A percentile compares a stretch with the other conserved stretches of the same genome.
Conservation (phyloP, 2,113 vertebrate genomes). For the Otis tarda region DNA sequence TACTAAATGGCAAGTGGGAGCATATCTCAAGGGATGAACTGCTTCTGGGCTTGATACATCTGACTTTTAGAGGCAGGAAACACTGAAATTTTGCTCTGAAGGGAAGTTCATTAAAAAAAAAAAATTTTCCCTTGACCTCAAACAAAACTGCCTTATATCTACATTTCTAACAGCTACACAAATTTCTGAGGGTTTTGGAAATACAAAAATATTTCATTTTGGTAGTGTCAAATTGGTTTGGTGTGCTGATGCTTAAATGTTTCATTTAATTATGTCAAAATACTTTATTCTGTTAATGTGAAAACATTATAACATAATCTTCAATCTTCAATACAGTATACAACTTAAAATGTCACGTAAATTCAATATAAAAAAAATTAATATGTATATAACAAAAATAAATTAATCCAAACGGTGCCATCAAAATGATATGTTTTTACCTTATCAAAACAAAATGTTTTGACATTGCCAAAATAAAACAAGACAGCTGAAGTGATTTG, state of each 20-base stretch:
- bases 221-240: not conserved
- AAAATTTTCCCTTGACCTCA: not conserved
- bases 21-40: not conserved
- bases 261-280: not conserved
- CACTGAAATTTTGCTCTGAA: not conserved
- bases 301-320: not conserved
- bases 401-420: not conserved
- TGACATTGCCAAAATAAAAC: constrained; percentile 24
- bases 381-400: not conserved
- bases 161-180: not conserved
- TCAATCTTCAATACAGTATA: not conserved
- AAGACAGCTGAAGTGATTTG: constrained; percentile 28
- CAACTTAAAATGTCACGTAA: not conserved
- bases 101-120: not conserved
- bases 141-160: not conserved
- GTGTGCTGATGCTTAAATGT: not conserved
- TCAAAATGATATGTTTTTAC: constrained; percentile 1
- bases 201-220: not conserved
- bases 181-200: not conserved
- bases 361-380: not conserved
- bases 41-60: not conserved
- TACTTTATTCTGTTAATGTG: not conserved
- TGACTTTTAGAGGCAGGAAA: not conserved
- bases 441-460: constrained; percentile 35
- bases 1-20: not conserved